Conservation (phyloP, 2,888 invertebrate species). For the Drosophila hawaiiensis region DNA sequence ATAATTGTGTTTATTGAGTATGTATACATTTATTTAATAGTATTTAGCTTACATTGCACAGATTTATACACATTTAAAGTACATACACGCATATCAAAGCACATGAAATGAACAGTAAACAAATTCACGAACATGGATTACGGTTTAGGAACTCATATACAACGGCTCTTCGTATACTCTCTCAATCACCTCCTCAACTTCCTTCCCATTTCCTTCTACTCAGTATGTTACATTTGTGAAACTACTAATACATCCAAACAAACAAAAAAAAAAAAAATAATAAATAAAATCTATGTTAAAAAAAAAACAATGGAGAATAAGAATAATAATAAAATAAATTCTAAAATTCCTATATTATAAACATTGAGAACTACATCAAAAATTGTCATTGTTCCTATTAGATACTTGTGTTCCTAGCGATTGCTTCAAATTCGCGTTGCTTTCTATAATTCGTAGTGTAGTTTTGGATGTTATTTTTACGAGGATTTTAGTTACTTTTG, state of each 20-base stretch:
- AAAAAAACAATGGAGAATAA: background rate
- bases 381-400: constrained; percentile 33
- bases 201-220: constrained; percentile 16
- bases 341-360: constrained; percentile 22
- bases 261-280: background rate
- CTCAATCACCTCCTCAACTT: background rate
- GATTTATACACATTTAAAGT: constrained; percentile 77
- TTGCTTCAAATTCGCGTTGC: constrained; percentile 18
- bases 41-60: constrained; percentile 73
- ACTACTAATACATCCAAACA: background rate
- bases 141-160: constrained; percentile 78
- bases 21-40: constrained; percentile 42
- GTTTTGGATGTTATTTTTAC: constrained; percentile 4
- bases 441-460: constrained; percentile 32
- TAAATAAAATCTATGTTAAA: background rate
- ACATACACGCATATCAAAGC: constrained; percentile 75
- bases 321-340: background rate
- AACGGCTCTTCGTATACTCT: constrained; percentile 63
- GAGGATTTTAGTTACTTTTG: constrained; percentile 16
- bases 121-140: constrained; percentile 80
- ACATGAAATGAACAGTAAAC: constrained; percentile 79
- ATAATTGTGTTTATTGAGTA: constrained; percentile 41
- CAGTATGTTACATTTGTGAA: constrained; percentile 40
- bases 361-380: constrained; percentile 50
- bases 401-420: constrained; percentile 21